Percentiles rank a stretch among this genome's conserved stretches.
phyloP scores from a whole-genome alignment of 2,888 invertebrate genomes.

The Conchocele bisecta region DNA sequence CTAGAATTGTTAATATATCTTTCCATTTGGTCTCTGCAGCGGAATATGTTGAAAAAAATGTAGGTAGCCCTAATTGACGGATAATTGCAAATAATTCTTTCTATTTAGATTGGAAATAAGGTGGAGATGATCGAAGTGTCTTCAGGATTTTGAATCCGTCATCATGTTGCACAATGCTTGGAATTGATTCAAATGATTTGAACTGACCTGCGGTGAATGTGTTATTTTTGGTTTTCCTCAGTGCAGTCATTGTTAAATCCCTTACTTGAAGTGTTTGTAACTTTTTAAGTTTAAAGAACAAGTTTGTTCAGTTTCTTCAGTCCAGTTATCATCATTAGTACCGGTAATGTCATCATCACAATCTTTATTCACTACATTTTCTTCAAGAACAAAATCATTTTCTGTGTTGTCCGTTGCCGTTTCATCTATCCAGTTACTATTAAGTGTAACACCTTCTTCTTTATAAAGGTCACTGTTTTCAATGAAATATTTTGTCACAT shows the following conservation, averaged over 20 bases:
- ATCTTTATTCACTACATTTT: background rate
- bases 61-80: constrained; percentile 42
- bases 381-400: background rate
- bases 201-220: constrained; percentile 24
- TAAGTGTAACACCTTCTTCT: constrained; percentile 22
- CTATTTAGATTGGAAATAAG: constrained; percentile 40
- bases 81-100: constrained; percentile 46
- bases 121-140: constrained; percentile 31
- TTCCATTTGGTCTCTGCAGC: constrained; percentile 47
- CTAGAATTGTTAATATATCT: constrained; percentile 8
- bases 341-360: background rate
- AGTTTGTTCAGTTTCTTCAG: constrained; percentile 30
- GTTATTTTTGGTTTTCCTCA: constrained; percentile 18
- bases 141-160: constrained; percentile 39
- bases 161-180: constrained; percentile 36
- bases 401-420: background rate
- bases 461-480: constrained; percentile 42
- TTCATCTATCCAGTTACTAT: constrained; percentile 25
- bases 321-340: constrained; percentile 26
- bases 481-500: constrained; percentile 40
- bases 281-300: constrained; percentile 37
- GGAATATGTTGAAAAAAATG: constrained; percentile 41
- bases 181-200: background rate
- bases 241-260: constrained; percentile 18
- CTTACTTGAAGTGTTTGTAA: constrained; percentile 26